phyloP scores from a whole-genome alignment of 2,797 vertebrate genomes.

The Eupleurogrammus muticus region DNA sequence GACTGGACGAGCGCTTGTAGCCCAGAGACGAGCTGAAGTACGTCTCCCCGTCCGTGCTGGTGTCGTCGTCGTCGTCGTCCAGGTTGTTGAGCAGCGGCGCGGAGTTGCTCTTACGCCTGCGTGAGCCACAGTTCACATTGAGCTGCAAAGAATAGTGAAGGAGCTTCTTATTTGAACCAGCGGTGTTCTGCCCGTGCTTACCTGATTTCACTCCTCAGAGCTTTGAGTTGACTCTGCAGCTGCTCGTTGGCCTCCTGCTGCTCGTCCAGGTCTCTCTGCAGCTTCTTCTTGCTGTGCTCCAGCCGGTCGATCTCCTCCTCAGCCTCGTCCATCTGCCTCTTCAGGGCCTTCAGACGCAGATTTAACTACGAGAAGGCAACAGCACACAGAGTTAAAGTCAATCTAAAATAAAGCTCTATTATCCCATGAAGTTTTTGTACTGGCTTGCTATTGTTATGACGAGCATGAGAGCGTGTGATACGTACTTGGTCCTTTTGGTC shows the following conservation, averaged over 20 bases:
- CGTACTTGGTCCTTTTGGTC: conserved; percentile 98
- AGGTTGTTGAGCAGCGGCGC: conserved; percentile 88
- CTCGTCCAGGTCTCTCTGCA: conserved; percentile 96
- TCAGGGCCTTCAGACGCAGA: conserved; percentile 95
- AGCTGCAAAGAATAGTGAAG: neutral
- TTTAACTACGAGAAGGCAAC: conserved; percentile 84
- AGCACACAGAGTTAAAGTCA: neutral
- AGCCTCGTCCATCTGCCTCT: conserved; percentile 95
- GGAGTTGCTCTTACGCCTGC: conserved; percentile 90
- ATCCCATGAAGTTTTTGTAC: neutral
- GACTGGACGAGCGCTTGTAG: conserved; percentile 86
- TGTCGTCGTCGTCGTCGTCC: conserved; percentile 88
- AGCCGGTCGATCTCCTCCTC: conserved; percentile 97
- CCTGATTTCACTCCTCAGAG: conserved; percentile 91
- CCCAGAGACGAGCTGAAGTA: conserved; percentile 88
- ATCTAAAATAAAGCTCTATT: neutral
- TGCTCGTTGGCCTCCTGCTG: conserved; percentile 93
- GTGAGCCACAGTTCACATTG: conserved; percentile 12
- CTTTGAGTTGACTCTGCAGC: conserved; percentile 91
- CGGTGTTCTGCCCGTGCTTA: conserved; percentile 51
- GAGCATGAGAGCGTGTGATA: conserved; percentile 2
- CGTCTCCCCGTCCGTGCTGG: conserved; percentile 92
- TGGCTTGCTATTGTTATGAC: neutral
- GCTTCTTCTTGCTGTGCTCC: conserved; percentile 94
- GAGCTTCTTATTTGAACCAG: neutral